These are phyloP conservation scores for Plebejus argus DNA, from an alignment of 2,888 invertebrate species.

Conservation along the genomic window DNA sequence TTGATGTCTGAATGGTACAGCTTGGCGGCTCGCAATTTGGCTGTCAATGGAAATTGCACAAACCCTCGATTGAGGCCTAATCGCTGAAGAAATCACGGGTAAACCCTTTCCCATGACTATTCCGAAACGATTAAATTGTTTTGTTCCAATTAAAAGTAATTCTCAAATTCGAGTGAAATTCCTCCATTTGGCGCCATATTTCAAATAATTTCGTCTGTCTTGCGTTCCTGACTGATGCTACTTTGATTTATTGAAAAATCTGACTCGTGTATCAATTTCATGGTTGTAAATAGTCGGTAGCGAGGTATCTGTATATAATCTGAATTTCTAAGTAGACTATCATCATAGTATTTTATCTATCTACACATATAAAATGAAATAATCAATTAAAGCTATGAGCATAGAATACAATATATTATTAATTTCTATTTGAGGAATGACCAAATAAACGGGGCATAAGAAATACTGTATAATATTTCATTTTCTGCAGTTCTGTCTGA, in stretches of 20 bases:
- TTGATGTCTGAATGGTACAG: slow-evolving; percentile 46
- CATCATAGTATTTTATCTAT: slow-evolving; percentile 8
- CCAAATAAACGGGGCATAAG: not conserved
- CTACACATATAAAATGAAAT: not conserved
- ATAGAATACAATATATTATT: no score
- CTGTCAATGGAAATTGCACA: slow-evolving; percentile 79
- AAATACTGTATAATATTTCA: no score
- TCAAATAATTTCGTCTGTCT: slow-evolving; percentile 67
- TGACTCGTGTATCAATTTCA: slow-evolving; percentile 53
- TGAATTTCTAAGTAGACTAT: slow-evolving; percentile 15
- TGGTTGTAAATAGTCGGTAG: slow-evolving; percentile 40
- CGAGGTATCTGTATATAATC: not conserved
- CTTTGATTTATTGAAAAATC: slow-evolving; percentile 63
- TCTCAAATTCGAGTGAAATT: slow-evolving; percentile 57
- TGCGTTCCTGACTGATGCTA: slow-evolving; percentile 50
- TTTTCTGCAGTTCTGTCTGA: no score
- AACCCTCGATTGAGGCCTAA: slow-evolving; percentile 71
- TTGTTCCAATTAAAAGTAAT: slow-evolving; percentile 72
- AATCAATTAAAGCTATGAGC: not conserved
- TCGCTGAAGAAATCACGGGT: slow-evolving; percentile 57
- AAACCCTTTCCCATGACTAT: slow-evolving; percentile 74
- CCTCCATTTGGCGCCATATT: slow-evolving; percentile 66
- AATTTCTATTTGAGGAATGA: not conserved
- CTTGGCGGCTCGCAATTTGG: slow-evolving; percentile 60
- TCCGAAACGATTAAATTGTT: slow-evolving; percentile 57